Evolutionary conservation across 2,888 invertebrate species (phyloP), one percentile per base, ranked within the genome.

Genomic region (Kryphioiulus occultus): DNA sequence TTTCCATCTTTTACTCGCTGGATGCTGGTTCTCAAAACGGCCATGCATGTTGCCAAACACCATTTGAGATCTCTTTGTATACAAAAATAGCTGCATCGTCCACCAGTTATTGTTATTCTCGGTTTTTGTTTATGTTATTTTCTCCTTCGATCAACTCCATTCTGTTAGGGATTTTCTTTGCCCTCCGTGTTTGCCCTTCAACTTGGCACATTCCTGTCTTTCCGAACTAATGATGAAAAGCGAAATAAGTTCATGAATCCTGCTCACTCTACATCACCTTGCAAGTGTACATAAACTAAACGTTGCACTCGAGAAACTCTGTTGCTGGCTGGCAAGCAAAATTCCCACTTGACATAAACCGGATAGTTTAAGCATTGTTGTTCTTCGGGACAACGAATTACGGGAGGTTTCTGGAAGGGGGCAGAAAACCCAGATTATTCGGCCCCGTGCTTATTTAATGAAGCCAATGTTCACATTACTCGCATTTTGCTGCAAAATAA

Each of bases 401-500:
- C 9, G 53, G 53, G n/a, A 53, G 15, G 53, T 30, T 78, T 78
- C 17, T 78, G 26, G 30, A 78, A n/a, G n/a, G 78, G 30, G 30
- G 78, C 15, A 30, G 78, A 78, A 78, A 78, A 78, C 78, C 78
- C 68, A 68, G 68, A 68, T 68, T 68, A 68, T 68, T 68, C 68
- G 26, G 68, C 68, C 68, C 68, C 78, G 78, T 78, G 78, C 78
- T 78, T 44, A 39, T 85, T 85, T 85, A 85, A 85, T 85, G 85
- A 85, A 85, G 85, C 85, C 44, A 85, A 85, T 85, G 42, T 85
- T 42, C 85, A 85, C 85, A 85, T 85, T 85, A 85, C 85, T 85
- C 39, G 26, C 44, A 44, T 85, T 85, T 85, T 85, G 22, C 44
- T 85, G 26, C 39, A 19, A 85, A 42, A 44, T 22, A 39, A 85